Percentiles rank a stretch among this genome's conserved stretches.
Conservation (phyloP, 2,797 vertebrate species). For the Brotogeris chrysoptera region DNA sequence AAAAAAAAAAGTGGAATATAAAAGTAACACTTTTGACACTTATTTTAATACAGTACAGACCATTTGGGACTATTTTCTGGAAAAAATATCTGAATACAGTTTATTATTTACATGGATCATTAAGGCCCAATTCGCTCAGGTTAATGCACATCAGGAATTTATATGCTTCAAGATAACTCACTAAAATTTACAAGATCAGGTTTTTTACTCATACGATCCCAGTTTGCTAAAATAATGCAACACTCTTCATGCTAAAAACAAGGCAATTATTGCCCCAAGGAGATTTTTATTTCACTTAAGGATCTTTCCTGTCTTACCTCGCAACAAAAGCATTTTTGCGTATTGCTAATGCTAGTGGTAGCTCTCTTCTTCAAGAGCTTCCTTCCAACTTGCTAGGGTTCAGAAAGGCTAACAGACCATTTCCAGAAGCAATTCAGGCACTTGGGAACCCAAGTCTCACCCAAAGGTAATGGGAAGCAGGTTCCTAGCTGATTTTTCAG, state of each 20-base stretch:
- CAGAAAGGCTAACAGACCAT: not conserved
- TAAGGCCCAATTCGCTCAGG: constrained; percentile 76
- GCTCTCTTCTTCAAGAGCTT: not conserved
- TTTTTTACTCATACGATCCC: not conserved
- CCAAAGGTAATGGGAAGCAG: not conserved
- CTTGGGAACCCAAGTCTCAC: constrained; percentile 46
- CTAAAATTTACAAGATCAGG: not conserved
- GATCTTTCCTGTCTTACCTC: constrained; percentile 34
- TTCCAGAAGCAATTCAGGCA: constrained; percentile 54
- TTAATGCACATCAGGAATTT: constrained; percentile 66
- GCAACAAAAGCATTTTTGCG: constrained; percentile 6
- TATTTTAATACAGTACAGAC: constrained; percentile 58
- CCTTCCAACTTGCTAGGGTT: not conserved
- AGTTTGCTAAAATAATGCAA: constrained; percentile 32
- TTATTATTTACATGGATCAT: constrained; percentile 71
- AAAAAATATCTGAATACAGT: constrained; percentile 63
- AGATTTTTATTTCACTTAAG: not conserved
- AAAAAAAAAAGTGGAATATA: constrained; percentile 38
- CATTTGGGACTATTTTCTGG: constrained; percentile 52
- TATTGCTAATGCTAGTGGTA: not conserved
- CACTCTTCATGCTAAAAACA: not conserved
- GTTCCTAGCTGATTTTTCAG: not conserved
- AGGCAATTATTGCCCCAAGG: constrained; percentile 26
- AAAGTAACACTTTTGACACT: constrained; percentile 71
- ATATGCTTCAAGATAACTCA: constrained; percentile 38